Conservation (phyloP, 2,113 vertebrate species). For the Hemichromis elongatus region DNA sequence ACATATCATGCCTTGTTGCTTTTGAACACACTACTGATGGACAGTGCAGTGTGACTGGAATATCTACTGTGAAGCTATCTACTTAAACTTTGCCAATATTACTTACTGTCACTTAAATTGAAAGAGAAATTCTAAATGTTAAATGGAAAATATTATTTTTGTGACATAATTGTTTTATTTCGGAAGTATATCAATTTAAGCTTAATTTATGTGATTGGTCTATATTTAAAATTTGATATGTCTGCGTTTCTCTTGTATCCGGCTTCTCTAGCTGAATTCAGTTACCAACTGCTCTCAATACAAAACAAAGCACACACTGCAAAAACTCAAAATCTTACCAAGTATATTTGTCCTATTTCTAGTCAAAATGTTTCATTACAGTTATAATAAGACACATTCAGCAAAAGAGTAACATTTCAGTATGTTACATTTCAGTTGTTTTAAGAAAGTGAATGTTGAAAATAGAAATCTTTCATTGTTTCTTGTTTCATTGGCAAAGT, state of each 20-base stretch:
- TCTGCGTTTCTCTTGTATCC: neutral
- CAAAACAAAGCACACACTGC: neutral
- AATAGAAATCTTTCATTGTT: too few species aligned
- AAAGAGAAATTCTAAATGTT: neutral
- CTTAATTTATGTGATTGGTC: neutral
- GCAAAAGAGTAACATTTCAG: too few species aligned
- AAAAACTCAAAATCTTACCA: too few species aligned
- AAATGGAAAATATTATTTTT: neutral
- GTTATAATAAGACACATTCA: too few species aligned
- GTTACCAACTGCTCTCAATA: neutral
- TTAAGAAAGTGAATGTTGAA: too few species aligned
- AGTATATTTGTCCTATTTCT: too few species aligned
- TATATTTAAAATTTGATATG: neutral
- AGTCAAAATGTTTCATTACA: too few species aligned
- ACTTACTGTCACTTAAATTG: neutral
- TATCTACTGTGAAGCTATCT: neutral
- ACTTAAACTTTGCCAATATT: too few species aligned
- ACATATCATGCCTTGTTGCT: too few species aligned
- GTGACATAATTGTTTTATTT: neutral
- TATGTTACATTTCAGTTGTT: too few species aligned
- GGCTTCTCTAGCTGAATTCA: neutral
- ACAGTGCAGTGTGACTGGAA: neutral
- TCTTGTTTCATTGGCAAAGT: too few species aligned
- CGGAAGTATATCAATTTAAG: neutral
- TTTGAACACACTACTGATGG: neutral